phyloP scores from a whole-genome alignment of 2,888 invertebrate genomes.

The Cinara cedri region DNA sequence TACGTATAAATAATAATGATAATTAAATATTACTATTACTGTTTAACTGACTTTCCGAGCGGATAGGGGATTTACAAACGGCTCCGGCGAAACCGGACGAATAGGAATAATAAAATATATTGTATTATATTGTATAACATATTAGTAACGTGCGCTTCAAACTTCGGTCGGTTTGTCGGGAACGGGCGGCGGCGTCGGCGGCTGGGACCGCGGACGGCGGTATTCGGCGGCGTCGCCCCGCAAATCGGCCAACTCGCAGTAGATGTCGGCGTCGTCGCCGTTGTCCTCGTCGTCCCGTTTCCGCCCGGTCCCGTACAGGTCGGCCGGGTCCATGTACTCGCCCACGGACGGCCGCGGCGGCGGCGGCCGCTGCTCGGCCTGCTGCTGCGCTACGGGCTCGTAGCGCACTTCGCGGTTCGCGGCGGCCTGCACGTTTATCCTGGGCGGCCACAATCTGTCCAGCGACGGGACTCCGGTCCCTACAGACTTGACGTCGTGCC shows the following conservation, averaged over 20 bases:
- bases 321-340: constrained; percentile 66
- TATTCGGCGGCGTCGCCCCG: constrained; percentile 60
- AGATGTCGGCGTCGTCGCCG: constrained; percentile 65
- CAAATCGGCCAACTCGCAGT: constrained; percentile 69
- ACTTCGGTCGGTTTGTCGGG: constrained; percentile 27
- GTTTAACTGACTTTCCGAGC: no score
- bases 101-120: constrained; percentile 41
- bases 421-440: constrained; percentile 25
- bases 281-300: neutral
- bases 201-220: constrained; percentile 37
- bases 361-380: constrained; percentile 2
- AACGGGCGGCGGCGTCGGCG: constrained; percentile 17
- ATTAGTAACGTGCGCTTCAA: neutral
- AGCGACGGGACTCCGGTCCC: constrained; percentile 70
- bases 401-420: neutral
- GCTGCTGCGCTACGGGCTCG: neutral
- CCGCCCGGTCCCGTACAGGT: constrained; percentile 60
- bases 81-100: neutral
- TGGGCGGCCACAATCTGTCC: constrained; percentile 67
- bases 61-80: neutral
- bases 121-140: no score
- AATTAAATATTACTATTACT: no score
- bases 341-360: constrained; percentile 60
- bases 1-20: no score
- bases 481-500: constrained; percentile 61